Base-by-base conservation (phyloP, 2,113 vertebrate genomes). In the Gavialis gangeticus region DNA sequence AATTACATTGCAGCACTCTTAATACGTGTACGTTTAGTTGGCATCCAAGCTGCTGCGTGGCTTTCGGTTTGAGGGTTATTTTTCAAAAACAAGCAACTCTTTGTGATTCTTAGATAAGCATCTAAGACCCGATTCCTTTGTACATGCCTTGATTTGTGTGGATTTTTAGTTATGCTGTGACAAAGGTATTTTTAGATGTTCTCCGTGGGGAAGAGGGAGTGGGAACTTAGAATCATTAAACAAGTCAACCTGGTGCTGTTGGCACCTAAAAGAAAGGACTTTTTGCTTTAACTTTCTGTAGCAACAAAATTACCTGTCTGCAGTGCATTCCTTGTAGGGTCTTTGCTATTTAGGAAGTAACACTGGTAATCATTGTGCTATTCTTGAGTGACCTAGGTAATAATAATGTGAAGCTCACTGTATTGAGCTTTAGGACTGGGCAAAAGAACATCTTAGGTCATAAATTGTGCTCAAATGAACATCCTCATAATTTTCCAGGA, bases 1-100 rank as follows among this genome's bases (percentile, higher is more conserved):
- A 97, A 98, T 99, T 99, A 99, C 99, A 99, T 99, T 99, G 99
- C 99, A 99, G 99, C 99, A 98, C 98, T 98, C 97, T 90, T 93
- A 95, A 97, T 96, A 97, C 95, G 94, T 97, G 98, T 97, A 97
- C 94, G 96, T 83, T 96, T 96, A 98, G 97, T 85, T 97, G 91
- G 91, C 91, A 95, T 94, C 93, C 96, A 96, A 98, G 96, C 95
- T 95, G 96, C 95, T 95, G 97, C 1, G 97, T 97, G 98, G 97
- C 92, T 95, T 96, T 97, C 75, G 97, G 97, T 91, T 96, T 91
- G 87, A 97, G 93, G 95, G 97, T 97, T 97, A 97, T 97, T 97
- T 97, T 78, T 94, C 97, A 96, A 97, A 95, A 97, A 88, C 96
- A 92, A 97, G 90, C 88, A 84, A 95, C 95, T 96, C 91, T 71